These are phyloP conservation scores for Poecile atricapillus DNA, from an alignment of 2,113 vertebrate species.

Conservation along the genomic window DNA sequence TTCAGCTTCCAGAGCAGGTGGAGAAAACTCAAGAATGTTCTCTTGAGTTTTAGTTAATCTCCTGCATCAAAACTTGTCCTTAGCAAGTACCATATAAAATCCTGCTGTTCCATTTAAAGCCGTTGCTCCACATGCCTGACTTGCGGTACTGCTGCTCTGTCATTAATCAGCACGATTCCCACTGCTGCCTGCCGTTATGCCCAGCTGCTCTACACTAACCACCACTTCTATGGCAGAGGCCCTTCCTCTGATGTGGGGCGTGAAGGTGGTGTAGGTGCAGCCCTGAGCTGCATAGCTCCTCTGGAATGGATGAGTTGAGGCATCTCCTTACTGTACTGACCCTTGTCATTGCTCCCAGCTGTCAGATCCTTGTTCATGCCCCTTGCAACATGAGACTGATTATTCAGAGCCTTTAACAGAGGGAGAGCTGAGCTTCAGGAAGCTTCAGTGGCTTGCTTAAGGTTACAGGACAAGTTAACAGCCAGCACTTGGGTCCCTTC, in stretches of 20 bases:
- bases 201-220: accelerated
- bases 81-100: not conserved
- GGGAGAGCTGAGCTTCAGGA: not conserved
- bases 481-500: not conserved
- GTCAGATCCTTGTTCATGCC: not conserved
- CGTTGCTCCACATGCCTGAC: not conserved
- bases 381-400: not conserved
- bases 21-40: not conserved
- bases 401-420: not conserved
- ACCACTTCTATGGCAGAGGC: not conserved
- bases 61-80: not conserved
- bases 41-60: constrained; percentile 2
- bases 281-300: not conserved
- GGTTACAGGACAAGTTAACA: not conserved
- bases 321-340: not conserved
- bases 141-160: not conserved
- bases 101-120: not conserved
- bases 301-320: not conserved
- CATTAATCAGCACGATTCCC: not conserved
- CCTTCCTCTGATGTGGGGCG: not conserved
- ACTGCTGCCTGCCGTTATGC: accelerated
- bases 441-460: not conserved
- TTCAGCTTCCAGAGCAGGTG: not conserved
- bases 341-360: not conserved
- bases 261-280: not conserved